phyloP scores from a whole-genome alignment of 2,888 invertebrate species.

The Megaustenia siamemsis region DNA sequence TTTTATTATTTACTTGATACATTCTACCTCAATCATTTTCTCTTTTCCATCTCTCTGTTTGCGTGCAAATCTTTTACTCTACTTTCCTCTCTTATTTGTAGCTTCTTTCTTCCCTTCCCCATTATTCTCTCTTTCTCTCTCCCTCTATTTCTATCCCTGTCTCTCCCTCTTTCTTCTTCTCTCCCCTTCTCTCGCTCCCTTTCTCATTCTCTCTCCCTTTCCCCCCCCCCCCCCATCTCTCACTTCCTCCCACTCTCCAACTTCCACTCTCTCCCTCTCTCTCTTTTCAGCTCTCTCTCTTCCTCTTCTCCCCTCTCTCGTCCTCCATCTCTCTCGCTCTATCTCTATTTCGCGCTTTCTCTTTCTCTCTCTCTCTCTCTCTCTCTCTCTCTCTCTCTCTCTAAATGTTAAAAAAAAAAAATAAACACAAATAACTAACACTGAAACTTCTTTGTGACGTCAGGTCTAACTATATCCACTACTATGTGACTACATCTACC shows the following conservation, averaged over 20 bases:
- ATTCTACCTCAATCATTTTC: no score
- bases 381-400: neutral
- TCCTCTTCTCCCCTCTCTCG: neutral
- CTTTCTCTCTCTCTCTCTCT: slow-evolving; percentile 26
- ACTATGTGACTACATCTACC: no score
- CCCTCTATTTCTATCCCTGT: neutral
- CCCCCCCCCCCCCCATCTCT: neutral
- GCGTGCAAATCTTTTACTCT: no score
- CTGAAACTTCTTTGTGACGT: no score
- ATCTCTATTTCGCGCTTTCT: slow-evolving; percentile 34
- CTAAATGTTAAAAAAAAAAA: neutral
- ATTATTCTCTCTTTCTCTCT: neutral
- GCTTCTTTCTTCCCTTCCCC: neutral
- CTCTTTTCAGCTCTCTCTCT: neutral
- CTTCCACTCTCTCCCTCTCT: neutral
- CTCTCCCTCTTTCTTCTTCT: neutral
- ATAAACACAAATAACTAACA: no score
- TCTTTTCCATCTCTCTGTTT: no score
- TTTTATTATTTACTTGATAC: no score
- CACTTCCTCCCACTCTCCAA: neutral
- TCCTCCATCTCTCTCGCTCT: neutral
- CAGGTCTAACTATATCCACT: no score
- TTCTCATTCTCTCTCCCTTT: neutral
- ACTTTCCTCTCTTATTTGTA: neutral
- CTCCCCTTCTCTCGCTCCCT: neutral